Evolutionary conservation across 2,888 invertebrate genomes (phyloP).

Genomic region (Aphidius colemani): DNA sequence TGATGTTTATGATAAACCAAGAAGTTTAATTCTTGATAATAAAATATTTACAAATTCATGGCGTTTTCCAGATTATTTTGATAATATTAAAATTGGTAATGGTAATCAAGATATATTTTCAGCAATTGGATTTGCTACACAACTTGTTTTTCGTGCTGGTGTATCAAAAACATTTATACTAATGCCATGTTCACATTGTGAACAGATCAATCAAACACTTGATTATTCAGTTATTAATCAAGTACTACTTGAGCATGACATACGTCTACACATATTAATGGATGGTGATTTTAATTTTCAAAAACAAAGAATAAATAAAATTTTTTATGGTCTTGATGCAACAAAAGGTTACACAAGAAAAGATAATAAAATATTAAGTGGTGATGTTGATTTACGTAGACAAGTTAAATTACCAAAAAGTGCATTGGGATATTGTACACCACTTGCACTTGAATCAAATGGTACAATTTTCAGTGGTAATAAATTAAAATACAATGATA

Average conservation of each 20-base stretch:
- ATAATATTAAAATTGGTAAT: slow-evolving; percentile 71
- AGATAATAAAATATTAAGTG: slow-evolving; percentile 70
- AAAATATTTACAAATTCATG: slow-evolving; percentile 66
- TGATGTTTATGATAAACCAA: slow-evolving; percentile 73
- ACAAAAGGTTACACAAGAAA: slow-evolving; percentile 79
- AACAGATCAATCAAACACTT: slow-evolving; percentile 70
- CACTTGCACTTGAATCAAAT: slow-evolving; percentile 83
- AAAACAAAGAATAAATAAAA: slow-evolving; percentile 73
- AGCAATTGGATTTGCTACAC: slow-evolving; percentile 75
- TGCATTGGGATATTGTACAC: slow-evolving; percentile 77
- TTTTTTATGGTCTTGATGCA: slow-evolving; percentile 80
- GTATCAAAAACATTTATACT: slow-evolving; percentile 83
- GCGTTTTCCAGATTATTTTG: slow-evolving; percentile 69
- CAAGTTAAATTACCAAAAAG: slow-evolving; percentile 79
- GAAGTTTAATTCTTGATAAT: slow-evolving; percentile 75
- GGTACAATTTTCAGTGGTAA: slow-evolving; percentile 73
- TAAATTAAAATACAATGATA: slow-evolving; percentile 65
- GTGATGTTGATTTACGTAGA: slow-evolving; percentile 73
- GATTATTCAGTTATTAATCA: slow-evolving; percentile 84
- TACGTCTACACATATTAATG: slow-evolving; percentile 82
- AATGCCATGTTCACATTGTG: slow-evolving; percentile 79
- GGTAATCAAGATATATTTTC: slow-evolving; percentile 75
- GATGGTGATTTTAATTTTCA: slow-evolving; percentile 79
- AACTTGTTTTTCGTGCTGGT: slow-evolving; percentile 79
- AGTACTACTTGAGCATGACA: slow-evolving; percentile 79